Evolutionary conservation across 2,113 vertebrate species (phyloP).

Genomic region (Catharus fuscescens): DNA sequence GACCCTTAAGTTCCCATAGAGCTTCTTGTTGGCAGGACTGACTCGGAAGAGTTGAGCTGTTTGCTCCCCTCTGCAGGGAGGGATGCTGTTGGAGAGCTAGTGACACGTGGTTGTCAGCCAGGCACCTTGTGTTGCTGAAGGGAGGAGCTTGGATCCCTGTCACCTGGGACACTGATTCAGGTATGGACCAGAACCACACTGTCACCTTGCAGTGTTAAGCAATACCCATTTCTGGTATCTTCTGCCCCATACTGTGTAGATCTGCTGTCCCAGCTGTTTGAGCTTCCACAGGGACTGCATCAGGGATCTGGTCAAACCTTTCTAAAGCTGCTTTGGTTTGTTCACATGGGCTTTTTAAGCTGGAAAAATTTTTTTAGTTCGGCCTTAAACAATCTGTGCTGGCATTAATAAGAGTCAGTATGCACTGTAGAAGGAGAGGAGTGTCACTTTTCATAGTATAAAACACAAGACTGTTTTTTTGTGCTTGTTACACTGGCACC

Average conservation of each 20-base stretch:
- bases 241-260: not conserved
- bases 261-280: not conserved
- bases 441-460: not conserved
- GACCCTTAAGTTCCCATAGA: not conserved
- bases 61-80: not conserved
- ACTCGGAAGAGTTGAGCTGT: not conserved
- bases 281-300: not conserved
- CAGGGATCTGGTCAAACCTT: not conserved
- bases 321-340: not conserved
- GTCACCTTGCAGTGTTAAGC: not conserved
- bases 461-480: not conserved
- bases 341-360: not conserved
- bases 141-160: not conserved
- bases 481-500: not conserved
- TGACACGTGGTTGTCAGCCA: not conserved
- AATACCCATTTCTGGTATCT: not conserved
- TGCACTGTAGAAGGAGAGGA: not conserved
- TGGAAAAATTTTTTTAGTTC: not conserved
- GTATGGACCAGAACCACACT: accelerated
- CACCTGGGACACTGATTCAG: not conserved
- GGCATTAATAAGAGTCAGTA: not conserved
- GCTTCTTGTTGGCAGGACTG: not conserved
- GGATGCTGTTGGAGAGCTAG: accelerated
- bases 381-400: not conserved
- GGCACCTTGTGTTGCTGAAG: not conserved